These are phyloP conservation scores for Phalanger gymnotis DNA, from an alignment of 2,797 vertebrate species.

Conservation along the genomic window DNA sequence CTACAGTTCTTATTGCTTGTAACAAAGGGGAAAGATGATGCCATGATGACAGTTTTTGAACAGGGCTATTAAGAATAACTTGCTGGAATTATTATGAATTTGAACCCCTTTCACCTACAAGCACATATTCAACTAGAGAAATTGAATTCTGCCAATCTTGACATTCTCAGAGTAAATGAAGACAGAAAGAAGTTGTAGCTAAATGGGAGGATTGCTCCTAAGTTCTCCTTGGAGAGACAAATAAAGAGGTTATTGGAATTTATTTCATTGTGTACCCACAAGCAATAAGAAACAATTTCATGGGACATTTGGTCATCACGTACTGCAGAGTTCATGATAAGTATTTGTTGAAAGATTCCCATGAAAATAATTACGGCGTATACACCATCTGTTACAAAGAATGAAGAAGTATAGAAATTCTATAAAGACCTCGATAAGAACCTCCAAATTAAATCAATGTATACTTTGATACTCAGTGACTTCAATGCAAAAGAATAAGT, in stretches of 20 bases:
- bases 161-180: not conserved
- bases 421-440: not conserved
- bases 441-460: not conserved
- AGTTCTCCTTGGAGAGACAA: not conserved
- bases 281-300: not conserved
- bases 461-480: not conserved
- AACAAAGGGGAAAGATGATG: not conserved
- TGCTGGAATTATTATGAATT: not conserved
- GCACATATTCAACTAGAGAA: not conserved
- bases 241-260: not conserved
- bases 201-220: not conserved
- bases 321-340: not conserved
- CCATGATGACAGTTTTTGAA: not conserved
- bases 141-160: not conserved
- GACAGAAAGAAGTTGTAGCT: not conserved
- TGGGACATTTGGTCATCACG: not conserved
- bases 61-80: not conserved
- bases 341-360: not conserved
- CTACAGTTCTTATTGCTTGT: not conserved
- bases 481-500: not conserved
- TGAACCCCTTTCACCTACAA: not conserved
- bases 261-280: not conserved
- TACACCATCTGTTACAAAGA: not conserved
- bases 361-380: not conserved
- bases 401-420: not conserved